Percentiles rank a stretch among this genome's conserved stretches.
Conservation (phyloP, 2,797 vertebrate species). For the Mormyrus hasselquistii region DNA sequence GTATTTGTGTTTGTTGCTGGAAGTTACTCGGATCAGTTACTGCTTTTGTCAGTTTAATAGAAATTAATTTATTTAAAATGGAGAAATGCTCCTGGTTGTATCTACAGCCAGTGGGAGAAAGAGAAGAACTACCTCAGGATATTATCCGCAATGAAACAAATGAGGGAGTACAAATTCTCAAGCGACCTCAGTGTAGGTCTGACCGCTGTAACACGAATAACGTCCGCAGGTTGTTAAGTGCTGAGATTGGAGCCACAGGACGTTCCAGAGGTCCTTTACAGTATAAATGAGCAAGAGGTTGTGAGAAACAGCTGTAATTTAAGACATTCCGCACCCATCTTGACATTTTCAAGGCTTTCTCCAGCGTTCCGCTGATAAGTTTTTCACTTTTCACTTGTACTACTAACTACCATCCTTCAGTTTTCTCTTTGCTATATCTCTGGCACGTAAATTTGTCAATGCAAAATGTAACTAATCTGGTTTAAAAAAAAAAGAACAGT, state of each 20-base stretch:
- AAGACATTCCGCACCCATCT: neutral
- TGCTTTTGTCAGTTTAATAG: neutral
- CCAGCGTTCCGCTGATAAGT: neutral
- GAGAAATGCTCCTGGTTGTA: neutral
- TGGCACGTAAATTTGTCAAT: neutral
- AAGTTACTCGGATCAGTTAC: neutral
- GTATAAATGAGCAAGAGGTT: neutral
- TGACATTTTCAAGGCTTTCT: neutral
- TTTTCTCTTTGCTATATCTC: neutral
- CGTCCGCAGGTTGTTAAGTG: neutral
- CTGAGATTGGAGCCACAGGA: neutral
- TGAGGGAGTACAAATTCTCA: conserved; percentile 30
- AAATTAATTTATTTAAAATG: neutral
- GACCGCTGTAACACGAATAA: neutral
- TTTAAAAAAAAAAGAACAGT: neutral
- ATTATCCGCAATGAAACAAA: conserved; percentile 30
- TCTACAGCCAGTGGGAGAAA: neutral
- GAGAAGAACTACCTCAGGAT: neutral
- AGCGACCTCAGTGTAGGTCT: neutral
- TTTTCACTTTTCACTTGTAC: neutral
- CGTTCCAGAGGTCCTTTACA: neutral
- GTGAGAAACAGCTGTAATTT: neutral
- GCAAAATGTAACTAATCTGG: neutral
- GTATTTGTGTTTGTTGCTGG: neutral
- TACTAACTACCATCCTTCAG: neutral